Evolutionary conservation across 1,140 invertebrate species (phyloP).

Genomic region (Zaprionus ghesquierei): DNA sequence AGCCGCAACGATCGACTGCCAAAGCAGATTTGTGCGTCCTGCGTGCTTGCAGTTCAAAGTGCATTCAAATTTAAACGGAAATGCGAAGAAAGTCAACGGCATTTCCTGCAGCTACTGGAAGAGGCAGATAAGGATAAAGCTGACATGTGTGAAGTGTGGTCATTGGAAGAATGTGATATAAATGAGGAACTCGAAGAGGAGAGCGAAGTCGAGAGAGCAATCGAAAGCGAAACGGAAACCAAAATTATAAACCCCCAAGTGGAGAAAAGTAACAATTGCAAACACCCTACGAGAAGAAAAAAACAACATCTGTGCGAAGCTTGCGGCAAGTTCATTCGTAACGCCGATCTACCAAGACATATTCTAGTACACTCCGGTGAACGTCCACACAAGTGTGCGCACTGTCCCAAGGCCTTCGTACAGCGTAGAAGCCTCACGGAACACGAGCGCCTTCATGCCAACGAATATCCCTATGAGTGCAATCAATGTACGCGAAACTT

Average conservation of each 20-base stretch:
- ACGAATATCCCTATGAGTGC: conserved; percentile 99
- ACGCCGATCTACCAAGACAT: conserved; percentile 8
- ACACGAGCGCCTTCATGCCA: conserved; percentile 97
- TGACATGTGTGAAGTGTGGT: not conserved
- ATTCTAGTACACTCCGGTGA: conserved; percentile 13
- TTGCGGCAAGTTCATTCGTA: conserved; percentile 8
- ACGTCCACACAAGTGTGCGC: not conserved
- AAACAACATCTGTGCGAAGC: conserved; percentile 3
- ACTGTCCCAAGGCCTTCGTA: conserved; percentile 3
- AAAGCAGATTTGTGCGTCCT: conserved; percentile 11
- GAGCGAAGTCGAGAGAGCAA: not conserved
- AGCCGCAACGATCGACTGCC: conserved; percentile 4
- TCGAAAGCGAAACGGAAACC: not conserved
- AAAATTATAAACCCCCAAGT: not conserved
- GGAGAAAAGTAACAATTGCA: not conserved
- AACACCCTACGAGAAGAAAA: not conserved
- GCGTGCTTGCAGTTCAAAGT: not conserved
- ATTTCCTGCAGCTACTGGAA: conserved; percentile 9
- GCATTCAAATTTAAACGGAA: conserved; percentile 6
- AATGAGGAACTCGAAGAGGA: not conserved
- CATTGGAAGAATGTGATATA: not conserved
- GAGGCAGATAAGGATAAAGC: not conserved
- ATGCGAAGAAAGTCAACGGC: conserved; percentile 14
- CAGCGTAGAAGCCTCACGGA: conserved; percentile 84
- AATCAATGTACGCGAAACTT: conserved; percentile 98